Base-by-base conservation (phyloP, 2,888 invertebrate species). In the Epirrhoe tristata region DNA sequence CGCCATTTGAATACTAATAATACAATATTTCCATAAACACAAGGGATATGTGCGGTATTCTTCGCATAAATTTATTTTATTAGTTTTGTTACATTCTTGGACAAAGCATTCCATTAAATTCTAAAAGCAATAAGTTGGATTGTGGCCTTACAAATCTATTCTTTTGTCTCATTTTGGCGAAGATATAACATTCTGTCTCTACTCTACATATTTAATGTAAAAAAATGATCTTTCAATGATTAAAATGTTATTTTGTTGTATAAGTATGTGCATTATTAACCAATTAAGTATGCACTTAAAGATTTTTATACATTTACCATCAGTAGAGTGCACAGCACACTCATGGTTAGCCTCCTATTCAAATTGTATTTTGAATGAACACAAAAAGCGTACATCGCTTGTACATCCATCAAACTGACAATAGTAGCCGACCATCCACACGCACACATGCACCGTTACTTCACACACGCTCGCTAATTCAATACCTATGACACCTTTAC, bases 391-490 rank as follows among this genome's bases (percentile, higher is more conserved):
- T 43, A 34, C 34, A 34, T 4, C n/a, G n/a, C 3, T 24, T 34
- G 34, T 72, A 70, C 66, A 79, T 80, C 76, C 75, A 81, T 80
- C 77, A 77, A 67, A 63, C 59, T 73, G 70, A 77, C 73, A 77
- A 77, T 76, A 75, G 71, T 67, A 6, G 39, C 66, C 68, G 75
- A 72, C 74, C 73, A 74, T 77, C 75, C 67, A 69, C 73, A 72
- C 74, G 62, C 77, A 79, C 79, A 79, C 74, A 62, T 66, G 52
- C 70, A 70, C 81, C 78, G 84, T 79, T 81, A 82, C 59, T 75
- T 80, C 75, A 84, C 81, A 83, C 79, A 77, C 74, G 59, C 73
- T 66, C 72, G 76, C 72, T 81, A 83, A 79, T 78, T 78, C 77
- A 24, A 24, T 75, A 74, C 73, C 75, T 74, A 69, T 71, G 66